A percentile compares a stretch with the other conserved stretches of the same genome.
These are phyloP conservation scores for Aurelia coerulea DNA, from an alignment of 30 jellyfish, hydroid and myxozoan genomes.

Conservation along the genomic window DNA sequence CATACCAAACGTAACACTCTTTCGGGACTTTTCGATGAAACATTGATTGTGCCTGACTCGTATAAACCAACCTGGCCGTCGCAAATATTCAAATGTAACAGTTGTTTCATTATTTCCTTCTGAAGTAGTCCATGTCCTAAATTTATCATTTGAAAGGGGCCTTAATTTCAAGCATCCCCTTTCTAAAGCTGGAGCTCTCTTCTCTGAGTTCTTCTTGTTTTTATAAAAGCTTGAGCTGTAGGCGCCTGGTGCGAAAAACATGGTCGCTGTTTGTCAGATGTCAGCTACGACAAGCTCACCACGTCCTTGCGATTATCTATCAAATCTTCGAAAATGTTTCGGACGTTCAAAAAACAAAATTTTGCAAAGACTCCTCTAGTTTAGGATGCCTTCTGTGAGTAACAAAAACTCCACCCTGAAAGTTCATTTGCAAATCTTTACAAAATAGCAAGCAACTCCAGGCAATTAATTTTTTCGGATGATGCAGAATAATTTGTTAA, in stretches of 20 bases:
- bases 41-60: constrained; percentile 64
- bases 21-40: constrained; percentile 70
- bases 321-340: no score
- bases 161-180: constrained; percentile 62
- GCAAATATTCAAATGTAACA: constrained; percentile 70
- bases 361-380: no score
- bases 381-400: no score
- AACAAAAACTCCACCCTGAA: no score
- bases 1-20: constrained; percentile 68
- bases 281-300: no score
- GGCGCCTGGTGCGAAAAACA: constrained; percentile 68
- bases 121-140: constrained; percentile 53
- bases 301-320: no score
- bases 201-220: neutral
- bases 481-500: no score
- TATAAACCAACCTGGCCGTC: constrained; percentile 82
- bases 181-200: constrained; percentile 20
- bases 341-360: no score
- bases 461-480: no score
- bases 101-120: constrained; percentile 52
- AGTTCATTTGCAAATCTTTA: no score
- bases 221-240: constrained; percentile 20
- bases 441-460: no score
- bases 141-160: constrained; percentile 78
- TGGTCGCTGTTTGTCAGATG: neutral